Evolutionary conservation across 2,888 invertebrate species (phyloP), one percentile per base, ranked within the genome.

Genomic region (Troides helena): DNA sequence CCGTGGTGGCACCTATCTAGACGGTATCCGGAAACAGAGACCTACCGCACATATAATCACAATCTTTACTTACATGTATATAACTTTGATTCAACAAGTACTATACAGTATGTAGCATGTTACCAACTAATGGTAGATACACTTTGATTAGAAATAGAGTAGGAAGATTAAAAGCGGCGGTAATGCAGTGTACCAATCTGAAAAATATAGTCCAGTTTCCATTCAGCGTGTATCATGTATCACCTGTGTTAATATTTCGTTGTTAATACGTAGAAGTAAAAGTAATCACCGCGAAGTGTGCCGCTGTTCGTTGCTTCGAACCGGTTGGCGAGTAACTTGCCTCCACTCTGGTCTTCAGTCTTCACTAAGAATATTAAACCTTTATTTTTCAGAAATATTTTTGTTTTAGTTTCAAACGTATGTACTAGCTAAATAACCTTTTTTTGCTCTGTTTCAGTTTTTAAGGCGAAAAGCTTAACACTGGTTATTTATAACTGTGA

Each of bases 251-350:
- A 70, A 67, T 67, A 70, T 70, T 70, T 67, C 62, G 65, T 65
- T 65, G 68, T 63, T 59, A 64, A 68, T 70, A 67, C 25, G 64
- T 58, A 67, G 69, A 71, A 71, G 72, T 71, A 72, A 72, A 71
- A 72, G 71, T 69, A 67, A 72, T 71, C 46, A 23, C 17, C 30
- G 63, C 71, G 66, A 67, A 69, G 69, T 62, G 61, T 66, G 62
- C 57, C 65, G 63, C 30, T 30, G 62, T 65, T 58, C 65, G 46
- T 36, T 23, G 43, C 25, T 56, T 62, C 30, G 39, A 66, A 72
- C 72, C 68, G 72, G 72, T 71, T 71, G 43, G 58, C 56, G 46
- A 53, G 60, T 30, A 43, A 30, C 66, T 65, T 63, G 58, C 57
- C 43, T 50, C 57, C 17, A 61, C 43, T 10, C 10, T 17, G 30